A percentile compares a stretch with the other conserved stretches of the same genome.
These are phyloP conservation scores for Osmerus eperlanus DNA, from an alignment of 2,113 vertebrate species.

Conservation along the genomic window DNA sequence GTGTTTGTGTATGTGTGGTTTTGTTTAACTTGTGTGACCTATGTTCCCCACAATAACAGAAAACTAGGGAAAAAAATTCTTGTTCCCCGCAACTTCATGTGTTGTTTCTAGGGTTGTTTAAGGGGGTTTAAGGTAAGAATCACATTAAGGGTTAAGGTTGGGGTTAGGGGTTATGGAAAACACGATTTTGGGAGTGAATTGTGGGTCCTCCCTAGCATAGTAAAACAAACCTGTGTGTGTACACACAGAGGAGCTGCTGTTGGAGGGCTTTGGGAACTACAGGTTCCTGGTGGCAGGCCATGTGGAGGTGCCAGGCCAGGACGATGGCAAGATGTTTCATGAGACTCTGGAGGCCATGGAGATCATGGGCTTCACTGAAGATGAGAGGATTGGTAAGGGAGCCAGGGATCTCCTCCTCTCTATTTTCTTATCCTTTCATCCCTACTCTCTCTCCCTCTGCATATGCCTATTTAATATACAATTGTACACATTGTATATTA, in stretches of 20 bases:
- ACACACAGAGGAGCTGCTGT: slow-evolving; percentile 81
- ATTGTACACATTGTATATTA: not conserved
- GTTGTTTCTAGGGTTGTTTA: too few species aligned
- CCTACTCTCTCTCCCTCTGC: not conserved
- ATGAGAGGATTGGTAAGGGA: slow-evolving; percentile 80
- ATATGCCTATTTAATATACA: too few species aligned
- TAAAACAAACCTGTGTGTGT: not conserved
- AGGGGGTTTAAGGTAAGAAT: too few species aligned
- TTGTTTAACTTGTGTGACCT: too few species aligned
- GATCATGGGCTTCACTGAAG: slow-evolving; percentile 92
- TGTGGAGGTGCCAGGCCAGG: slow-evolving; percentile 83
- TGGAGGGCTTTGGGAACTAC: slow-evolving; percentile 85
- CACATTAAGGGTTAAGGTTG: too few species aligned
- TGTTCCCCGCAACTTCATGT: too few species aligned
- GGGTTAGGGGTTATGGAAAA: too few species aligned
- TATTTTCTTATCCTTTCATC: not conserved
- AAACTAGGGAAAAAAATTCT: too few species aligned
- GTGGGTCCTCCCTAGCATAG: too few species aligned
- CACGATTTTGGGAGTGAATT: too few species aligned
- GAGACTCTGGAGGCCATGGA: slow-evolving; percentile 93
- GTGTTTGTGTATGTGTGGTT: too few species aligned
- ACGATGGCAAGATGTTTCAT: slow-evolving; percentile 87
- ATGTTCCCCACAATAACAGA: too few species aligned
- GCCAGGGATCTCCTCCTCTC: not conserved
- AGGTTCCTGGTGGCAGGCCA: slow-evolving; percentile 85